These are phyloP conservation scores for Aplochiton taeniatus DNA, from an alignment of 2,797 vertebrate species.

Conservation along the genomic window DNA sequence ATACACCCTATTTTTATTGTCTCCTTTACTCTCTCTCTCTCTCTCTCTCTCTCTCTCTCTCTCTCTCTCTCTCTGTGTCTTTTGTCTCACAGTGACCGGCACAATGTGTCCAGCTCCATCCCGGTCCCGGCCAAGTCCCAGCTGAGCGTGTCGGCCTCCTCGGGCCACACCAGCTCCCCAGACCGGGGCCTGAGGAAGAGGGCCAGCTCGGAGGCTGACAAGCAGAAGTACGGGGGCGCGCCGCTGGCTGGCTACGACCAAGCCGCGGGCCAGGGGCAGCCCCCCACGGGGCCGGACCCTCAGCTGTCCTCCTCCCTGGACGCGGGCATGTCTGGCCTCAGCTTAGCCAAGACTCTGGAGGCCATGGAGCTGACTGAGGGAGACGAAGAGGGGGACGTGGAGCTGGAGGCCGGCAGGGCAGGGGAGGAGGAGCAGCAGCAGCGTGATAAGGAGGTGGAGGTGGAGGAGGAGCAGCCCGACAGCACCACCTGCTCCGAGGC, in stretches of 20 bases:
- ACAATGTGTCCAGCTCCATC: slow-evolving; percentile 86
- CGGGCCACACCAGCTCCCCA: slow-evolving; percentile 78
- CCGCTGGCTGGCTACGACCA: slow-evolving; percentile 83
- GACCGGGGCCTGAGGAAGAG: slow-evolving; percentile 85
- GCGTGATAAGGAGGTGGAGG: slow-evolving; percentile 55
- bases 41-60: slow-evolving; percentile 15
- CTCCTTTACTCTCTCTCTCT: slow-evolving; percentile 14
- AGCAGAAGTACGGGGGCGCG: slow-evolving; percentile 77
- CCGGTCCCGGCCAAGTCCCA: slow-evolving; percentile 87
- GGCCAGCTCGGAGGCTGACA: slow-evolving; percentile 85
- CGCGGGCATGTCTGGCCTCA: slow-evolving; percentile 61
- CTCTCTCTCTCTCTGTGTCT: slow-evolving; percentile 11
- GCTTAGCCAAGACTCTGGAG: slow-evolving; percentile 67
- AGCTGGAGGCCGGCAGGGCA: slow-evolving; percentile 11
- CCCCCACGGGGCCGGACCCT: slow-evolving; percentile 21
- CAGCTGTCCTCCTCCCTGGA: slow-evolving; percentile 80
- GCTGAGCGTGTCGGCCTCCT: slow-evolving; percentile 73
- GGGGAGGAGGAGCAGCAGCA: slow-evolving; percentile 32
- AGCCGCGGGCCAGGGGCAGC: slow-evolving; percentile 61
- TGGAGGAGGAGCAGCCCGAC: background rate
- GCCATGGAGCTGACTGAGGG: slow-evolving; percentile 30
- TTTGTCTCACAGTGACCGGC: slow-evolving; percentile 79
- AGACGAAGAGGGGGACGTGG: slow-evolving; percentile 22
- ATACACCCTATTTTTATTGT: background rate
- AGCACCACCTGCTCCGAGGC: slow-evolving; percentile 8